A percentile compares a stretch with the other conserved stretches of the same genome.
These are phyloP conservation scores for Chrysomela aeneicollis DNA, from an alignment of 2,888 invertebrate species.

Conservation along the genomic window DNA sequence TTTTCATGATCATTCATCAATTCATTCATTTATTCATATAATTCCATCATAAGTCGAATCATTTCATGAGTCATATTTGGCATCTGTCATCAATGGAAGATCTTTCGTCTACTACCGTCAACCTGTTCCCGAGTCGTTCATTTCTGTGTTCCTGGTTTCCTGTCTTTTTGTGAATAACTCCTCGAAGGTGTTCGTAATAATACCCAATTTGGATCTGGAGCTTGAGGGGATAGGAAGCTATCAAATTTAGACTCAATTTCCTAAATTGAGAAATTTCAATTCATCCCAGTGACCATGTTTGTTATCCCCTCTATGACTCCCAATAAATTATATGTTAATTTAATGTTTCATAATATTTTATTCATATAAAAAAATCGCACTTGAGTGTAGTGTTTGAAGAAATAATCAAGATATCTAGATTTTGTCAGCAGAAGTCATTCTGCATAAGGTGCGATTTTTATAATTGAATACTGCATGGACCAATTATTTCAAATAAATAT, in stretches of 20 bases:
- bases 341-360: neutral
- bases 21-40: neutral
- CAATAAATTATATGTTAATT: neutral
- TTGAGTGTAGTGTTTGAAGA: too few relatives aligned
- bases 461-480: neutral
- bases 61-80: too few relatives aligned
- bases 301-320: neutral
- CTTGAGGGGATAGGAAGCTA: neutral
- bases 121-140: neutral
- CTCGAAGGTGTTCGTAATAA: neutral
- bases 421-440: neutral
- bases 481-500: neutral
- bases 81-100: too few relatives aligned
- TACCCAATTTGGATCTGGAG: neutral
- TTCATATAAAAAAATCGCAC: neutral
- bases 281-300: neutral
- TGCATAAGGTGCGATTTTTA: neutral
- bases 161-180: neutral
- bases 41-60: neutral
- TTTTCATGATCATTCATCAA: neutral
- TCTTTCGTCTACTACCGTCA: neutral
- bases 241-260: neutral
- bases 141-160: neutral
- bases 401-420: too few relatives aligned
- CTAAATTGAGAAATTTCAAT: neutral